Base-by-base conservation (phyloP, 35 echinoderm and acorn worm genomes). In the Patiria miniata region DNA sequence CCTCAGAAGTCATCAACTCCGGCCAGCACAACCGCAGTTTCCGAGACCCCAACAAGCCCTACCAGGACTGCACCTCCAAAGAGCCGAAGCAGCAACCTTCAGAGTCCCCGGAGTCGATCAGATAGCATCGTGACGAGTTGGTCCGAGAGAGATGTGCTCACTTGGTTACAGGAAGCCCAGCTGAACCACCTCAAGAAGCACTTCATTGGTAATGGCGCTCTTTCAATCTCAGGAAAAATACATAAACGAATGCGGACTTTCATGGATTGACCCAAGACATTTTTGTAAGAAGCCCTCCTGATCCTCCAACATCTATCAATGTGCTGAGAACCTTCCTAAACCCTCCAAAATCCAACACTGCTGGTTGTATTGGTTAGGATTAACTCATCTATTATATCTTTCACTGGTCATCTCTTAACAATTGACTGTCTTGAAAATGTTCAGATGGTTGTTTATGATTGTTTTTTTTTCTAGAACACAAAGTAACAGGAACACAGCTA, bases 401-500 rank as follows among this genome's bases (percentile, higher is more conserved):
- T n/a, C n/a, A n/a, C n/a, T n/a, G n/a, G n/a, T n/a, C n/a, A n/a
- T n/a, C n/a, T n/a, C n/a, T n/a, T n/a, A n/a, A n/a, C n/a, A n/a
- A n/a, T n/a, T n/a, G n/a, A n/a, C n/a, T n/a, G n/a, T n/a, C n/a
- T n/a, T n/a, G n/a, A n/a, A n/a, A n/a, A n/a, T n/a, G n/a, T n/a
- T n/a, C n/a, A n/a, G n/a, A n/a, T n/a, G n/a, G n/a, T n/a, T n/a
- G n/a, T n/a, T n/a, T n/a, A n/a, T n/a, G n/a, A n/a, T 51, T 55
- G 34, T 50, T 53, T 36, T 68, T 65, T 30, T 68, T 53, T 90
- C 39, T 56, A 90, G 87, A 81, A 40, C 87, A 90, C 40, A 40
- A 77, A 19, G 50, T 90, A 17, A 51, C 54, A 83, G 87, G 87
- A 23, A 90, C 82, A 36, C 47, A 90, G 61, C 42, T 90, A 17